Conservation (phyloP, 1,140 invertebrate genomes). For the Charaxes varanes region DNA sequence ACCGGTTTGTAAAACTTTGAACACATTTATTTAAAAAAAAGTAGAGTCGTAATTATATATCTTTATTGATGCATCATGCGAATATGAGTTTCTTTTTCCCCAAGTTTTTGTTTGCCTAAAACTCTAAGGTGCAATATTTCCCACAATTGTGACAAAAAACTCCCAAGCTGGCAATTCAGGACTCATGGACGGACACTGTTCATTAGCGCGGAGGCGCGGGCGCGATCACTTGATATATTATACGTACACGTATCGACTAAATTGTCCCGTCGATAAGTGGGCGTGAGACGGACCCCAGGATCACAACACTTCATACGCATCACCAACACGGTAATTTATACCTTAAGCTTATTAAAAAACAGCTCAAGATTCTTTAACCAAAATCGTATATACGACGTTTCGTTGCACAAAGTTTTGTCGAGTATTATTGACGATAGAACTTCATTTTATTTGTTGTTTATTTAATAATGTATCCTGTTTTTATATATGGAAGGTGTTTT, state of each 20-base stretch:
- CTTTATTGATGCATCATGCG: too few relatives aligned
- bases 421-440: neutral
- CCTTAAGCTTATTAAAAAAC: neutral
- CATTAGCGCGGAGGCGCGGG: conserved; percentile 34
- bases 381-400: conserved; percentile 6
- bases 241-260: conserved; percentile 56
- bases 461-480: neutral
- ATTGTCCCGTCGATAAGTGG: conserved; percentile 62
- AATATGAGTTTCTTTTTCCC: too few relatives aligned
- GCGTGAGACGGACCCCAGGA: conserved; percentile 32
- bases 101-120: too few relatives aligned
- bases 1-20: too few relatives aligned
- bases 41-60: too few relatives aligned
- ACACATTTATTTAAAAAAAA: too few relatives aligned
- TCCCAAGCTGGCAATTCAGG: too few relatives aligned
- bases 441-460: neutral
- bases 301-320: conserved; percentile 1
- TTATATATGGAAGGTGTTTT: neutral
- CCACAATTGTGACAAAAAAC: too few relatives aligned
- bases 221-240: conserved; percentile 55
- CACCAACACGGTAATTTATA: neutral
- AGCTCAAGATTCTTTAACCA: neutral
- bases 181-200: too few relatives aligned
- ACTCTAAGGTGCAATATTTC: too few relatives aligned
- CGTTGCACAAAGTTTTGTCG: neutral